These are phyloP conservation scores for Sebastes kiyomatsui DNA, from an alignment of 2,797 vertebrate genomes.

Conservation along the genomic window DNA sequence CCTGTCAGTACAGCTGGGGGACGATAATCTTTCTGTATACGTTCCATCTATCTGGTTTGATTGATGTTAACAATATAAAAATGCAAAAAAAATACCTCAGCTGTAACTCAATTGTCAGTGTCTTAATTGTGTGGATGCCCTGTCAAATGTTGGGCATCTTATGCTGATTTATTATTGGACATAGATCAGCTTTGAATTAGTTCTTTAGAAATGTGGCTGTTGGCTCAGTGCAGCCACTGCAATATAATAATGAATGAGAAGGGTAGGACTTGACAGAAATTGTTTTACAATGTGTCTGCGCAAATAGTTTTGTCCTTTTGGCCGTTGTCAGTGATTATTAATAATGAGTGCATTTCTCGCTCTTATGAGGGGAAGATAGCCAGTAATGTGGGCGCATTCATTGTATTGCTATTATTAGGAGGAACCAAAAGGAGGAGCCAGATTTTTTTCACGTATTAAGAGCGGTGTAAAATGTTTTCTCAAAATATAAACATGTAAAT, in stretches of 20 bases:
- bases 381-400: not conserved
- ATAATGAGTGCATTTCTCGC: not conserved
- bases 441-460: not conserved
- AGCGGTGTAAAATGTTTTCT: not conserved
- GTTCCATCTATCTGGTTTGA: slow-evolving; percentile 16
- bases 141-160: not conserved
- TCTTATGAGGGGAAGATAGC: not conserved
- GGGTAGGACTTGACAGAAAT: not conserved
- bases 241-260: not conserved
- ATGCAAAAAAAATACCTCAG: not conserved
- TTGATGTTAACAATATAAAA: slow-evolving; percentile 28
- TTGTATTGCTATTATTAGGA: not conserved
- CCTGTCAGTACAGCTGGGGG: slow-evolving; percentile 32
- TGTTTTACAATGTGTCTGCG: not conserved
- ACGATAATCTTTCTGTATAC: slow-evolving; percentile 10
- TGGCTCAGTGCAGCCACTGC: not conserved
- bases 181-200: not conserved
- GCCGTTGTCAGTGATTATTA: not conserved
- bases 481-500: not conserved
- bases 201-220: not conserved
- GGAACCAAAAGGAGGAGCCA: not conserved
- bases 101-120: not conserved
- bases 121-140: not conserved
- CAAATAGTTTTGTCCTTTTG: not conserved
- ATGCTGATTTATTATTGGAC: not conserved